A percentile compares a stretch with the other conserved stretches of the same genome.
Evolutionary conservation across 2,113 vertebrate species (phyloP).

Genomic region (Cochlearius cochlearius): DNA sequence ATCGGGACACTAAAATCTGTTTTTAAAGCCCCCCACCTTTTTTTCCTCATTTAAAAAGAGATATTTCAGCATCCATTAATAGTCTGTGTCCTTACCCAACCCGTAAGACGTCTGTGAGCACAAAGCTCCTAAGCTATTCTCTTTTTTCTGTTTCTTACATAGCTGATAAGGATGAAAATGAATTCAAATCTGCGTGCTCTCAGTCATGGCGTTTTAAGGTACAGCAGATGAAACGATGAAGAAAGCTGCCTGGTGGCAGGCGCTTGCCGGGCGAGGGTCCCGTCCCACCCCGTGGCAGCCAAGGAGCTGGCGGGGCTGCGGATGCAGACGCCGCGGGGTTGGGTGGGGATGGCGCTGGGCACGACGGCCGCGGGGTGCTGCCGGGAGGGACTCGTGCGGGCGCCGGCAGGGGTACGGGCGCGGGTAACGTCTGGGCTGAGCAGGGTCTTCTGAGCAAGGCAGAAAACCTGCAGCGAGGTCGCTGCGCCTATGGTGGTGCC

Average conservation of each 20-base stretch:
- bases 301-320: accelerated
- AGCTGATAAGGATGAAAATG: slow-evolving; percentile 11
- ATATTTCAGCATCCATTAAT: slow-evolving; percentile 17
- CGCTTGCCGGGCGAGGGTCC: neutral
- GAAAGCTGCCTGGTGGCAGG: neutral
- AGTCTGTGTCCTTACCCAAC: neutral
- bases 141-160: neutral
- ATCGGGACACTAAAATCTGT: slow-evolving; percentile 37
- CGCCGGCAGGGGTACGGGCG: accelerated
- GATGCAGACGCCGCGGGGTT: accelerated
- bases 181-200: neutral
- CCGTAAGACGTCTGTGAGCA: neutral
- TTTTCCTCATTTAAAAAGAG: slow-evolving; percentile 27
- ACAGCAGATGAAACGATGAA: neutral
- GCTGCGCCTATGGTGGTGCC: neutral
- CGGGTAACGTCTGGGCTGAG: neutral
- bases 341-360: neutral
- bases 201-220: neutral
- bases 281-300: neutral
- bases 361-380: accelerated
- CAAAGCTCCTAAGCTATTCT: neutral
- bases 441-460: neutral
- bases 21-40: neutral
- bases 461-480: neutral
- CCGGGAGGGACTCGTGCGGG: accelerated